phyloP scores from a whole-genome alignment of 2,888 invertebrate species.

The Dicyrtoma fusca region DNA sequence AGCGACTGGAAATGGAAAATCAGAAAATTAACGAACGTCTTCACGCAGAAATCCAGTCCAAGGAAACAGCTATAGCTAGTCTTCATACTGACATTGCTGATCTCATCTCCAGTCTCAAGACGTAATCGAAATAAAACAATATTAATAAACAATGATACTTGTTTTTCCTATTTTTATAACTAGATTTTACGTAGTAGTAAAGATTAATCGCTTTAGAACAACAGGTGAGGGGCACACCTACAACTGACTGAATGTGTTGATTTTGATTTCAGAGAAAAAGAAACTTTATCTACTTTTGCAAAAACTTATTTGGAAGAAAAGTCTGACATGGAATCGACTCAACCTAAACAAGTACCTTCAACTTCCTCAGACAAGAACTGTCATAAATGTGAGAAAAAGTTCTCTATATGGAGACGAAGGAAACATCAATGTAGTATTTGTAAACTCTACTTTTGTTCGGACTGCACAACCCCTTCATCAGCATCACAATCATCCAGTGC shows the following conservation, averaged over 20 bases:
- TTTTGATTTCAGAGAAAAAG: conserved; percentile 44
- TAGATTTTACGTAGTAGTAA: no score
- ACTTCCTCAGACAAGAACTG: conserved; percentile 41
- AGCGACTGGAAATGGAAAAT: conserved; percentile 39
- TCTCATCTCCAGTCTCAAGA: conserved; percentile 23
- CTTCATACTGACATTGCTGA: conserved; percentile 16
- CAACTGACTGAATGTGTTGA: not conserved
- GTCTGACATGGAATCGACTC: conserved; percentile 38
- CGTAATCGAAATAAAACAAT: conserved; percentile 1
- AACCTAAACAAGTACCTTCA: conserved; percentile 31
- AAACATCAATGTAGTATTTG: conserved; percentile 51
- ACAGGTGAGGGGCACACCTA: no score
- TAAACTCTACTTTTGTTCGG: conserved; percentile 43
- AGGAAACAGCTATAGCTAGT: conserved; percentile 11
- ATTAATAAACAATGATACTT: no score
- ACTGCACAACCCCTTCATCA: conserved; percentile 15
- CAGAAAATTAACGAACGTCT: conserved; percentile 35
- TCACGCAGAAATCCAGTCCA: conserved; percentile 15
- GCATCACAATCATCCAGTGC: no score
- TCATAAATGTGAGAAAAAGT: conserved; percentile 44
- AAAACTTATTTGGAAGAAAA: conserved; percentile 40
- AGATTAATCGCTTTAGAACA: no score
- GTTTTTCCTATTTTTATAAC: no score
- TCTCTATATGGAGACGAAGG: conserved; percentile 42
- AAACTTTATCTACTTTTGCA: conserved; percentile 38